Evolutionary conservation across 2,113 vertebrate genomes (phyloP).

Genomic region (Kobus ellipsiprymnus): DNA sequence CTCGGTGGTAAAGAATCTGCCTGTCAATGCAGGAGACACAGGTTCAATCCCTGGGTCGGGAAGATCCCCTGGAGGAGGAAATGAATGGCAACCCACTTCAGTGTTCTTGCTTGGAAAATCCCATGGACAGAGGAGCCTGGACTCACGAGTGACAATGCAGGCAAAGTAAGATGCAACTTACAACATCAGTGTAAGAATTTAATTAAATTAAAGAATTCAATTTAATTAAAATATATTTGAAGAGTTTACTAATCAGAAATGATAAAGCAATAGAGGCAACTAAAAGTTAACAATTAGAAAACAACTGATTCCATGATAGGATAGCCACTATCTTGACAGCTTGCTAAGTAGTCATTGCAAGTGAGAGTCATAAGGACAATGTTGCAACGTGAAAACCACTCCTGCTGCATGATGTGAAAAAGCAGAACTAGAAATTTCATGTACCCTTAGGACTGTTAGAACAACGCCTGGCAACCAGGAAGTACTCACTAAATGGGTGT

Average conservation of each 20-base stretch:
- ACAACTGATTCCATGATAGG: neutral
- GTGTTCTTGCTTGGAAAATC: neutral
- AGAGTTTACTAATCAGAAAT: conserved; percentile 11
- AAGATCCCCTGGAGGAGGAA: neutral
- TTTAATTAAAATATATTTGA: neutral
- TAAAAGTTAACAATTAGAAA: neutral
- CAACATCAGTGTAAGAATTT: neutral
- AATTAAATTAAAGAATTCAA: neutral
- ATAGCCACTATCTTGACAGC: neutral
- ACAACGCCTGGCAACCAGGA: neutral
- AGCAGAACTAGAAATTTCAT: conserved; percentile 9
- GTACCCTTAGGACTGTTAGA: neutral
- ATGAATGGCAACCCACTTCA: neutral
- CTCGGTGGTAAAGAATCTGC: neutral
- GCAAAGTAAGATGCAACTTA: neutral
- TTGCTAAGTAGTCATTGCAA: neutral
- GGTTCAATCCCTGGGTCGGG: neutral
- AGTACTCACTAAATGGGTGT: neutral
- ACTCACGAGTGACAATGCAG: fast-evolving
- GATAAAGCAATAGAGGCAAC: neutral
- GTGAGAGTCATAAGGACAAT: neutral
- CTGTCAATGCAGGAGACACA: neutral
- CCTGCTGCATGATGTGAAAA: neutral
- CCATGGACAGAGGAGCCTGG: neutral
- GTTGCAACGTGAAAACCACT: neutral